Evolutionary conservation across 2,888 invertebrate species (phyloP).

Genomic region (Drosophila silvestris): DNA sequence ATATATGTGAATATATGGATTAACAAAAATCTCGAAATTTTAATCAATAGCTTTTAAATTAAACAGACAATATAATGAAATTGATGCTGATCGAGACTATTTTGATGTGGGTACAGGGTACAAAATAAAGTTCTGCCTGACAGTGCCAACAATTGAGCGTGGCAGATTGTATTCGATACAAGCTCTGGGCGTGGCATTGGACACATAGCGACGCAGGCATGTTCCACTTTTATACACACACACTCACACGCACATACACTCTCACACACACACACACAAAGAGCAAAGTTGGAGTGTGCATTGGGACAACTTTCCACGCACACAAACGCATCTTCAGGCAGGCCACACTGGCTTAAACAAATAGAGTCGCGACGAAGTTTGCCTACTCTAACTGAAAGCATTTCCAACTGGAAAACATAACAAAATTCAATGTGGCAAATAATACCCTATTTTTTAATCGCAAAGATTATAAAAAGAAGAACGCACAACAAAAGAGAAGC

Average conservation of each 20-base stretch:
- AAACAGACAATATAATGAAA: neutral
- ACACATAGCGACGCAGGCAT: slow-evolving; percentile 55
- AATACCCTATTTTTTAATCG: slow-evolving; percentile 11
- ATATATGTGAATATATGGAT: neutral
- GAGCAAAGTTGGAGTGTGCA: slow-evolving; percentile 59
- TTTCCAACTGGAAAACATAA: slow-evolving; percentile 18
- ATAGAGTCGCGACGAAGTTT: slow-evolving; percentile 23
- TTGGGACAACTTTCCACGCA: slow-evolving; percentile 64
- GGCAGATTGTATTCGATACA: slow-evolving; percentile 47
- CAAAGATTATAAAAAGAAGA: slow-evolving; percentile 32
- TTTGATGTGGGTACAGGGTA: neutral
- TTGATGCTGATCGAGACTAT: neutral
- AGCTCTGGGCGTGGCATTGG: slow-evolving; percentile 48
- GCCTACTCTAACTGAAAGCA: slow-evolving; percentile 37
- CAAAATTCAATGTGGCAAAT: slow-evolving; percentile 9
- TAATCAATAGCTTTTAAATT: neutral
- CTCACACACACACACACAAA: slow-evolving; percentile 1
- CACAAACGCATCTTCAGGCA: slow-evolving; percentile 48
- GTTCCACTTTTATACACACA: slow-evolving; percentile 65
- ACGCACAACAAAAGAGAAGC: slow-evolving; percentile 27
- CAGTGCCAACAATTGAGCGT: slow-evolving; percentile 47
- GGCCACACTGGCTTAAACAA: slow-evolving; percentile 18
- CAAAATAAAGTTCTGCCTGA: slow-evolving; percentile 17
- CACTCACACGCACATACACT: slow-evolving; percentile 4
- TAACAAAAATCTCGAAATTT: neutral